Base-by-base conservation (phyloP, 2,113 vertebrate genomes). In the Castor canadensis region DNA sequence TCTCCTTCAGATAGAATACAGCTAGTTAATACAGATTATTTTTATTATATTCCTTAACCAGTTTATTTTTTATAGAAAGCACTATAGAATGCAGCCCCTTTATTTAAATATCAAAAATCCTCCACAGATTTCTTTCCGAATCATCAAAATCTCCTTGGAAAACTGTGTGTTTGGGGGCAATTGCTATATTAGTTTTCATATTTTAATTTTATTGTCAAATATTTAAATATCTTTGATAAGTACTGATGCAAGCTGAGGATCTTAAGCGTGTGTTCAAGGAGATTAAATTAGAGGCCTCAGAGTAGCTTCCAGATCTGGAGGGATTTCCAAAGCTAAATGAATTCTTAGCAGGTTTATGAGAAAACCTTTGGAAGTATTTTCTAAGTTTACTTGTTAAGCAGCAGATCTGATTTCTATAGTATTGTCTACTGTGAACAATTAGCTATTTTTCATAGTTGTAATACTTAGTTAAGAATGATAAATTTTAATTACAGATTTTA, bases 191-290 rank as follows among this genome's bases (percentile, higher is more conserved):
- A 95, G 67, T 96, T 97, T 91, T 96, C 86, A 77, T 87, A 95
- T 94, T 97, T 97, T 96, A 98, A 98, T 97, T 97, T 87, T 97
- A 92, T 96, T 97, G 80, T 71, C 89, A 96, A 97, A 94, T 96
- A 96, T 81, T 93, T 96, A 89, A 96, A 89, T 96, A 91, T 83
- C 94, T 93, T 89, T 95, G 94, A 96, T 95, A 93, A 96, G 83
- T 93, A 88, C 76, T 40, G 43, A 84, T 45, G 73, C 85, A 93
- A 94, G 66, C 82, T 80, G n/a, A 95, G 73, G 79, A 75, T 96
- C 93, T 95, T 96, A 95, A 87, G 67, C 89, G 87, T 96, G 87
- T 95, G 82, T 94, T 95, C 95, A 93, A 85, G 91, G 87, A 52
- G 72, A 97, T 96, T 96, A 95, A 80, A 85, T 79, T 76, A 89